Evolutionary conservation across 2,797 vertebrate species (phyloP), one percentile per base, ranked within the genome.

Genomic region (Pipistrellus nathusii): DNA sequence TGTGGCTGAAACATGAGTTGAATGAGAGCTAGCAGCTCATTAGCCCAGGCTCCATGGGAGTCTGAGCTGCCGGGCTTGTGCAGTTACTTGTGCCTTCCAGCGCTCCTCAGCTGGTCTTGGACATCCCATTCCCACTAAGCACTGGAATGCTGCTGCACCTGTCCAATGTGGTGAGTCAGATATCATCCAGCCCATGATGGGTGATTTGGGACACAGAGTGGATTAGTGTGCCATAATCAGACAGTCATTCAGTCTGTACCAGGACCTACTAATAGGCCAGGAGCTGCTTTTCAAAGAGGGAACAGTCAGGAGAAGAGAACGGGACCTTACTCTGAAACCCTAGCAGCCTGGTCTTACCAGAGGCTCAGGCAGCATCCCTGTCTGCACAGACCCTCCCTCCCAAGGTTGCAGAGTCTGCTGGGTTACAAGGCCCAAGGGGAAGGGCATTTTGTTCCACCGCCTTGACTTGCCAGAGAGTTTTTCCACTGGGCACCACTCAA

Each of bases 251-350:
- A 10, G 8, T 41, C 64, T 83, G 71, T 32, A 82, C 12, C 46
- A 82, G 35, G 41, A 51, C 30, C n/a, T 35, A 80, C 17, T 18
- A 44, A 53, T 23, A 91, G 88, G 23, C 38, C n/a, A 80, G 72
- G 8, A 84, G 41, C 38, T 91, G 64, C 41, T 88, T 85, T 68
- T 38, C 32, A 75, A 78, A 94, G 44, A 81, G 3, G n/a, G 5
- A 41, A 83, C 9, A 17, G 21, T 75, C 68, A 62, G 20, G 44
- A 71, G 32, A 83, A 85, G 81, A 85, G 1, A 71, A 15, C 32
- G 32, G 2, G 35, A 21, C 48, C 23, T 73, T 48, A 88, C 23
- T 30, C 66, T 93, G 94, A 59, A 55, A 59, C 8, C 14, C 51
- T 25, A 25, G 55, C 66, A 35, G 6, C 69, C 64, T 48, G 20